Evolutionary conservation across 2,113 vertebrate species (phyloP).

Genomic region (Chrysemys picta): DNA sequence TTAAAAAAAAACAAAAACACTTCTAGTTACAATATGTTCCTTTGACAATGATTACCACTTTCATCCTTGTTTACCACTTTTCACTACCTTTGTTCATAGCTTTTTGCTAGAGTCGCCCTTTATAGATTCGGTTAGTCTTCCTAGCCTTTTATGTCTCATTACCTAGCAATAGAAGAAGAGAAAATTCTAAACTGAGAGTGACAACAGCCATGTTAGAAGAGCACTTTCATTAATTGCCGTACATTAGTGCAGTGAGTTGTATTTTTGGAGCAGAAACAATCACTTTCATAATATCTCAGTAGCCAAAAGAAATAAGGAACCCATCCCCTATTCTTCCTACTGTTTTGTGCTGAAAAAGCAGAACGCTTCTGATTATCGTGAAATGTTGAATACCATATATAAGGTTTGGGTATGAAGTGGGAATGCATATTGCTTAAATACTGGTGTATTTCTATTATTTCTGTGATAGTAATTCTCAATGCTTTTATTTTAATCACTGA

Average conservation of each 20-base stretch:
- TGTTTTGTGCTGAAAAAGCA: too few relatives aligned
- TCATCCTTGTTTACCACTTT: neutral
- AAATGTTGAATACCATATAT: too few relatives aligned
- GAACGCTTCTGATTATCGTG: too few relatives aligned
- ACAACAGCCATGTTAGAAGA: too few relatives aligned
- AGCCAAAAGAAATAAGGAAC: neutral
- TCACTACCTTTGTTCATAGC: neutral
- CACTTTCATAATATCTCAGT: slow-evolving; percentile 15
- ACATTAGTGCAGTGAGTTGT: too few relatives aligned
- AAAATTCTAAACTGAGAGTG: neutral
- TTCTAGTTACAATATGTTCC: neutral
- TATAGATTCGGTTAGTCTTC: neutral
- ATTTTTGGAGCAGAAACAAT: neutral
- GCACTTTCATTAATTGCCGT: too few relatives aligned
- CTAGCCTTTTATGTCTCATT: neutral
- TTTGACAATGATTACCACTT: neutral
- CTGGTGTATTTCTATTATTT: too few relatives aligned
- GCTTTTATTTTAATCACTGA: too few relatives aligned
- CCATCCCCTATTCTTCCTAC: too few relatives aligned
- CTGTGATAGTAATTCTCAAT: too few relatives aligned
- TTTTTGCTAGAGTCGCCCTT: neutral
- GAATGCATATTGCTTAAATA: too few relatives aligned
- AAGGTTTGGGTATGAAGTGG: too few relatives aligned
- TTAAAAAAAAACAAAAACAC: neutral
- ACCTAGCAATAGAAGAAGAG: neutral